phyloP scores from a whole-genome alignment of 1,140 invertebrate genomes.

The Macrocentrus cingulum region DNA sequence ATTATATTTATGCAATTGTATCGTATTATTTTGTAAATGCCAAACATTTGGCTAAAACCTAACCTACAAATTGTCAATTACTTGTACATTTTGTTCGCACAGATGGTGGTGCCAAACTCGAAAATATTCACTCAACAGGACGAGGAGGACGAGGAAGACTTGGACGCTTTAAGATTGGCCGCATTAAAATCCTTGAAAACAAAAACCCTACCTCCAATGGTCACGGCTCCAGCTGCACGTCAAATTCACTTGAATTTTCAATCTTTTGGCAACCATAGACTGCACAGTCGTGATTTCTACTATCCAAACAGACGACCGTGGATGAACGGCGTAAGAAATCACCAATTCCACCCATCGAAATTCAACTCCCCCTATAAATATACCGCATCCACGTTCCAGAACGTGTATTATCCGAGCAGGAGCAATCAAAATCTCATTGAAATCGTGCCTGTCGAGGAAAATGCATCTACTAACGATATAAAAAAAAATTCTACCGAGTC shows the following conservation, averaged over 20 bases:
- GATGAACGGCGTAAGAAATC: not conserved
- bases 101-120: not conserved
- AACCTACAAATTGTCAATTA: not conserved
- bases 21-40: not conserved
- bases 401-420: conserved; percentile 41
- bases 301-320: not conserved
- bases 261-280: not conserved
- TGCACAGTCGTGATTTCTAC: not conserved
- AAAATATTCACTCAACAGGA: not conserved
- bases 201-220: not conserved
- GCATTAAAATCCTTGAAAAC: conserved; percentile 10
- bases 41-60: not conserved
- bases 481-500: conserved; percentile 23
- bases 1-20: too few relatives aligned
- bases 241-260: not conserved
- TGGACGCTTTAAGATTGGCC: not conserved
- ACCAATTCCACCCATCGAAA: too few relatives aligned
- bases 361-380: too few relatives aligned
- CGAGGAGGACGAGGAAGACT: conserved; percentile 8
- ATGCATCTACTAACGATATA: conserved; percentile 14
- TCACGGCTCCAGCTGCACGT: not conserved
- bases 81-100: not conserved
- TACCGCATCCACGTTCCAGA: conserved; percentile 34
- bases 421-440: conserved; percentile 54
- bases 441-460: conserved; percentile 51